Evolutionary conservation across 2,797 vertebrate species (phyloP).

Genomic region (Malurus leucopterus): DNA sequence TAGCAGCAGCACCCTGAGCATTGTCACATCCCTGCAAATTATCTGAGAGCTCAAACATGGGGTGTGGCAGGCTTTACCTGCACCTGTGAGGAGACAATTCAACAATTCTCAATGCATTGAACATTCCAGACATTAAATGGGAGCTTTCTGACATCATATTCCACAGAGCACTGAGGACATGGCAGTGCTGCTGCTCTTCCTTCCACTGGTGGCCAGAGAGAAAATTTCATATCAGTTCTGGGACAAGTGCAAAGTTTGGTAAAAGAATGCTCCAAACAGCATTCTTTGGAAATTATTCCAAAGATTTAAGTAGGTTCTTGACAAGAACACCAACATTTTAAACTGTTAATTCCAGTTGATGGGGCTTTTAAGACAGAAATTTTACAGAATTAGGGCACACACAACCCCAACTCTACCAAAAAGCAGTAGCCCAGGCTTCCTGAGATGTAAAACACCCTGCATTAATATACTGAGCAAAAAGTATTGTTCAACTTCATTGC

Average conservation of each 20-base stretch:
- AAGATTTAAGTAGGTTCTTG: not conserved
- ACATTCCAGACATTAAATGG: not conserved
- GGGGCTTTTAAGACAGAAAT: too few relatives aligned
- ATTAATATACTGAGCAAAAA: not conserved
- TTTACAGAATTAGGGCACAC: not conserved
- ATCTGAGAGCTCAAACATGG: not conserved
- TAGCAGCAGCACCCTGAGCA: not conserved
- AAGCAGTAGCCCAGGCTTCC: not conserved
- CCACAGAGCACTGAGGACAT: not conserved
- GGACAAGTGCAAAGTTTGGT: not conserved
- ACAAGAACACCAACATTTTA: not conserved
- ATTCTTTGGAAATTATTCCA: not conserved
- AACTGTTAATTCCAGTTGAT: not conserved
- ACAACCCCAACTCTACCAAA: accelerated
- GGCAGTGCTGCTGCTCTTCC: not conserved
- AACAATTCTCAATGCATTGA: not conserved
- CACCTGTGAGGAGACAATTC: not conserved
- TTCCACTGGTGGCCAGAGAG: accelerated
- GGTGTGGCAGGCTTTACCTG: not conserved
- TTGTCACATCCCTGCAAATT: not conserved
- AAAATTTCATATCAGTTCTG: not conserved
- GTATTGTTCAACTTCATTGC: not conserved
- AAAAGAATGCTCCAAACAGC: not conserved
- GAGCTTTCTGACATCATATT: not conserved
- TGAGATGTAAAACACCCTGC: not conserved